Evolutionary conservation across 35 echinoderm and acorn worm genomes (phyloP), one percentile per base, ranked within the genome.

Genomic region (Chiridota heheva): DNA sequence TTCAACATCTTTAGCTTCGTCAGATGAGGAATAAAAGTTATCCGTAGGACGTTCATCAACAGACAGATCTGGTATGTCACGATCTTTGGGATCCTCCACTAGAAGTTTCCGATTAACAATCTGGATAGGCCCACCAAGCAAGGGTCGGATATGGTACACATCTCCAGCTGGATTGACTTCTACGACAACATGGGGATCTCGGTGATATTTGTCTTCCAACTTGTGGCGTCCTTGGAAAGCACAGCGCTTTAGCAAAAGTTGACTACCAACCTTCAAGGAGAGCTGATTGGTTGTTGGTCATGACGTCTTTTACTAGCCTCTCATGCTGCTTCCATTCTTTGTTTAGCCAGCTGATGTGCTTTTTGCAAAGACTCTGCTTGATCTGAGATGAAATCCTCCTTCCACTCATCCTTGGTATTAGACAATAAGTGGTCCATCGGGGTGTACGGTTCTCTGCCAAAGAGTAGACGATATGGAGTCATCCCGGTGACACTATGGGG

Each of bases 381-480:
- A 3, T 84, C 51, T 2, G 16, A 5, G 8, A 84, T 30, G 44
- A 71, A 84, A 17, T 84, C 81, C n/a, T 84, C 81, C 7, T 57
- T 17, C 69, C 71, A 86, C 7, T 69, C 40, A 28, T 10, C 42
- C 36, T 55, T 20, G 30, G 49, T 59, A 30, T 84, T 84, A 16
- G 64, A 70, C 44, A 86, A 29, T 8, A 77, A 31, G 7, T 86
- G 83, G 56, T 85, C 82, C 30, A 85, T 20, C 4, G 82, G 82
- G 5, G 63, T 55, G 28, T 85, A 58, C 3, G 70, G 83, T 31
- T 77, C 71, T 22, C 83, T 42, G 31, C 83, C 70, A 59, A 53
- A 77, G 53, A 86, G n/a, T 10, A 86, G 33, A 1, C 43, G 26
- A 36, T 86, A 83, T 10, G 81, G 81, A 16, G 81, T 51, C 44